phyloP scores from a whole-genome alignment of 2,888 invertebrate genomes.

The Hirtodrosophila trivittata region DNA sequence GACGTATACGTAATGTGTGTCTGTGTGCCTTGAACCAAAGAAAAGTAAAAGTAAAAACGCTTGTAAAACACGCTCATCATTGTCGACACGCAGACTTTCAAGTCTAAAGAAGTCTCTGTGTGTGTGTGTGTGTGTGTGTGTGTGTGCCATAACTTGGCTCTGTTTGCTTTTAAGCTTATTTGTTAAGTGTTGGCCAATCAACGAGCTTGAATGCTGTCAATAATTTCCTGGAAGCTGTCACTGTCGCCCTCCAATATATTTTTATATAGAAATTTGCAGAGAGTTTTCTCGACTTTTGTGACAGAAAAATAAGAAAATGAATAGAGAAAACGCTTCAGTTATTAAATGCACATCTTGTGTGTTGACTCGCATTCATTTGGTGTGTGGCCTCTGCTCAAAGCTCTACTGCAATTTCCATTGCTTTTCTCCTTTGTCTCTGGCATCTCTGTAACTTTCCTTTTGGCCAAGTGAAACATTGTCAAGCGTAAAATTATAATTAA shows the following conservation, averaged over 20 bases:
- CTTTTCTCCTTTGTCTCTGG: neutral
- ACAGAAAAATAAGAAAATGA: conserved; percentile 2
- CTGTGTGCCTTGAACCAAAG: conserved; percentile 10
- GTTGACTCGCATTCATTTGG: conserved; percentile 34
- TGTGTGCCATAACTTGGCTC: conserved; percentile 48
- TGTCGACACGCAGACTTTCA: conserved; percentile 71
- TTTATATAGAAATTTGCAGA: conserved; percentile 28
- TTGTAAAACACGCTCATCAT: conserved; percentile 77
- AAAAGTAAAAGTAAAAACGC: conserved; percentile 58
- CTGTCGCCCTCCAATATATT: conserved; percentile 3
- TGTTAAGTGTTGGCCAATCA: conserved; percentile 23
- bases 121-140: conserved; percentile 18
- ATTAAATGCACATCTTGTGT: conserved; percentile 52
- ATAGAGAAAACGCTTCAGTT: conserved; percentile 33
- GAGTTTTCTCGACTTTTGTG: conserved; percentile 9
- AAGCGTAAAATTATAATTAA: conserved; percentile 78
- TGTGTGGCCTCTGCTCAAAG: conserved; percentile 14
- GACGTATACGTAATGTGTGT: conserved; percentile 56
- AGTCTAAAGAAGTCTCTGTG: conserved; percentile 34
- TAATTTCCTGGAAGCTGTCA: conserved; percentile 32
- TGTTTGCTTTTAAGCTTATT: conserved; percentile 32
- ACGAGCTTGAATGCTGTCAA: conserved; percentile 27
- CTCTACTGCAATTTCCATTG: conserved; percentile 7
- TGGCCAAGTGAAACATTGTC: conserved; percentile 62
- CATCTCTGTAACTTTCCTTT: conserved; percentile 24